A percentile compares a stretch with the other conserved stretches of the same genome.
phyloP scores from a whole-genome alignment of 2,113 vertebrate species.

The Bubo scandiacus region DNA sequence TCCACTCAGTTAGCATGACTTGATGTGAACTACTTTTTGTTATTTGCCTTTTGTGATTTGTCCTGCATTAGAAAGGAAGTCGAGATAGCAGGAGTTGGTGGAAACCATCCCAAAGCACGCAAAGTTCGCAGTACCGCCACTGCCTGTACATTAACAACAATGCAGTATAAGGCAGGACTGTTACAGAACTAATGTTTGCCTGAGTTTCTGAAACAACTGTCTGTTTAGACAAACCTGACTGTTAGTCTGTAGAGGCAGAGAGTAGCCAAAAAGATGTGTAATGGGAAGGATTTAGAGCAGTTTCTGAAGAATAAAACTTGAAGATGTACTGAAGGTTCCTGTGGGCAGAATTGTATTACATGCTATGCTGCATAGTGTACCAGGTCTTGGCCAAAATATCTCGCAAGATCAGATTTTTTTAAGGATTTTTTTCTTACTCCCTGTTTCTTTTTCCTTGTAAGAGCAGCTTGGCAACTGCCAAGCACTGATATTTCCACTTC shows the following conservation, averaged over 20 bases:
- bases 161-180: not conserved
- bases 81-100: not conserved
- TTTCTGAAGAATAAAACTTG: not conserved
- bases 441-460: not conserved
- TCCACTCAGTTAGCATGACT: not conserved
- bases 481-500: not conserved
- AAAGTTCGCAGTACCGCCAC: not conserved
- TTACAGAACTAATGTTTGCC: not conserved
- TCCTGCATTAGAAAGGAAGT: not conserved
- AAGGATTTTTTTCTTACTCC: not conserved
- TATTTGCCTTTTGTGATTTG: not conserved
- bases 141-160: not conserved
- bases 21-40: not conserved
- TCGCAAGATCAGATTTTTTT: not conserved
- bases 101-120: not conserved
- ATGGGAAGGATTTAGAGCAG: not conserved
- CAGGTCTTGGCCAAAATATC: not conserved
- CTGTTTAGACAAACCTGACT: not conserved
- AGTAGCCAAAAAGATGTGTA: not conserved
- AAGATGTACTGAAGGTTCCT: not conserved
- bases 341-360: not conserved
- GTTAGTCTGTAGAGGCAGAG: not conserved
- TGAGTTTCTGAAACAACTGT: not conserved
- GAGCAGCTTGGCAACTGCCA: not conserved
- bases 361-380: accelerated